A percentile compares a stretch with the other conserved stretches of the same genome.
phyloP scores from a whole-genome alignment of 2,888 invertebrate species.

The Xanthorhoe spadicearia region DNA sequence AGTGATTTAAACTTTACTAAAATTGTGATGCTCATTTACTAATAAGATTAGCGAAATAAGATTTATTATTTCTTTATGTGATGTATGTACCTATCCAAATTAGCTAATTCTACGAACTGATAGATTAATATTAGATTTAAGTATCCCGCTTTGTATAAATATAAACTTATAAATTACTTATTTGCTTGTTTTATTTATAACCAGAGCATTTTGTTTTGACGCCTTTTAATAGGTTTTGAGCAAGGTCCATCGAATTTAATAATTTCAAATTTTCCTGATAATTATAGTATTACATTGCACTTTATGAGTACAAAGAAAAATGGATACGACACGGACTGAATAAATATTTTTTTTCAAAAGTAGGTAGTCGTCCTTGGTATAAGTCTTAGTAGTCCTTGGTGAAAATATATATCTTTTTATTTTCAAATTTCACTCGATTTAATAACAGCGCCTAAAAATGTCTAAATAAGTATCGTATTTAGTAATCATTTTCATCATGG shows the following conservation, averaged over 20 bases:
- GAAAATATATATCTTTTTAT: too few relatives aligned
- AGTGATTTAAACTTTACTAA: constrained; percentile 31
- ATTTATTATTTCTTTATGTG: constrained; percentile 34
- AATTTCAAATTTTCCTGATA: too few relatives aligned
- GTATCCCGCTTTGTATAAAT: constrained; percentile 42
- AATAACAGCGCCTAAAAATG: too few relatives aligned
- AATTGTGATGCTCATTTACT: constrained; percentile 41
- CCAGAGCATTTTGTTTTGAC: not conserved
- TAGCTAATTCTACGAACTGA: constrained; percentile 76
- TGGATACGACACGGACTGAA: too few relatives aligned
- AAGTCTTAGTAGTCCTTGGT: too few relatives aligned
- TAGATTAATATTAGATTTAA: constrained; percentile 76
- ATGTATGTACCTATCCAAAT: constrained; percentile 44
- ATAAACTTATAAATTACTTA: constrained; percentile 8
- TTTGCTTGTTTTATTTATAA: not conserved
- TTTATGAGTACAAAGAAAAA: too few relatives aligned
- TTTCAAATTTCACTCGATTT: too few relatives aligned
- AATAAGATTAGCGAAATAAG: constrained; percentile 29
- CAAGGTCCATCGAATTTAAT: not conserved
- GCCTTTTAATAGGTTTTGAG: not conserved
- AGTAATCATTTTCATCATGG: too few relatives aligned
- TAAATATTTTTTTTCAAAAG: too few relatives aligned
- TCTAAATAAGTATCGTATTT: too few relatives aligned
- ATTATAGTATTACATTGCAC: too few relatives aligned
- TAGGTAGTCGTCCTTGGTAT: too few relatives aligned